Conservation (phyloP, 2,113 vertebrate genomes). For the Merops nubicus region DNA sequence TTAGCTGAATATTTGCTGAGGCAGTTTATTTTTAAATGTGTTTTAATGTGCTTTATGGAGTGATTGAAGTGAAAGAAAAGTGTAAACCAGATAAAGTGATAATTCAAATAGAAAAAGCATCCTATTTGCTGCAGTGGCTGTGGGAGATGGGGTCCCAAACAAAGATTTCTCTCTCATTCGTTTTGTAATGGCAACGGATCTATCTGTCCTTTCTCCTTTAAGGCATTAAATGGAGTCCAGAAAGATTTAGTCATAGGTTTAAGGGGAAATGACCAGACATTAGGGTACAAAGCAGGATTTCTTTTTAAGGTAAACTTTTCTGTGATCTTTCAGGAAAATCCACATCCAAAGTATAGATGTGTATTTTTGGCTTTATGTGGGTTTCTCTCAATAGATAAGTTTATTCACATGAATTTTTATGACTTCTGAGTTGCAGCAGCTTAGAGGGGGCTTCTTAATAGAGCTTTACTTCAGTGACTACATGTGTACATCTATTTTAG, state of each 20-base stretch:
- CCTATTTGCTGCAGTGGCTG: not conserved
- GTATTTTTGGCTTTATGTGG: constrained; percentile 1
- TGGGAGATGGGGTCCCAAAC: not conserved
- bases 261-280: not conserved
- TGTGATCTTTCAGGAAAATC: not conserved
- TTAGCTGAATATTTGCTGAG: not conserved
- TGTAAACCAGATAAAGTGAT: not conserved
- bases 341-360: not conserved
- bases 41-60: not conserved
- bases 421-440: not conserved
- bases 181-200: not conserved
- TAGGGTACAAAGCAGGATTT: not conserved
- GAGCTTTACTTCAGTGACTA: not conserved
- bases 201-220: not conserved
- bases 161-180: not conserved
- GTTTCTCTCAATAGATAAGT: constrained; percentile 4
- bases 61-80: not conserved
- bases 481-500: not conserved
- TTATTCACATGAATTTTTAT: constrained; percentile 1
- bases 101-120: not conserved
- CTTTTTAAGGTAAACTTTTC: not conserved
- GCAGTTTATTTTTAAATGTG: constrained; percentile 9
- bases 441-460: not conserved
- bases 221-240: not conserved
- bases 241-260: not conserved